Evolutionary conservation across 2,113 vertebrate species (phyloP), one percentile per base, ranked within the genome.

Genomic region (Melanotaenia duboulayi): DNA sequence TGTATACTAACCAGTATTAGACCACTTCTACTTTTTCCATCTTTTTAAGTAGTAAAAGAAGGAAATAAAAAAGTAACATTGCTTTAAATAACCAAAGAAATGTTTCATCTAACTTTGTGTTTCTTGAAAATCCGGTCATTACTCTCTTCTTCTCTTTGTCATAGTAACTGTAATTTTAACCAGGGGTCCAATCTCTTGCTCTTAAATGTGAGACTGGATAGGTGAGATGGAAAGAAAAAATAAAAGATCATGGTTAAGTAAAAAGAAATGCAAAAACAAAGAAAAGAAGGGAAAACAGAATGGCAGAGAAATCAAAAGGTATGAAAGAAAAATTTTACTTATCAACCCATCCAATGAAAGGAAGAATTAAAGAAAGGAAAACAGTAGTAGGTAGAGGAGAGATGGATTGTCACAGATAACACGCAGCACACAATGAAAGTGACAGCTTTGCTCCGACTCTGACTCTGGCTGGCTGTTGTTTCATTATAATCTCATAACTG

Each of bases 401-500:
- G 71, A 65, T 13, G 56, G 56, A 55, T 20, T 74, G 77, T 81
- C 81, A 46, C 58, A 86, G 87, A 90, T 86, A 88, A 82, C 70
- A 87, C 70, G 42, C 42, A 71, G 68, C 62, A 32, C 65, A 89
- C 85, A 87, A 89, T 76, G 82, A 70, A 89, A 83, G 64, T 87
- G 87, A 91, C 87, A 90, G 87, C 65, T 81, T 71, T 72, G 80
- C 88, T 89, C 69, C 23, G 66, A 81, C 81, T 68, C 42, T 73
- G 81, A 86, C 84, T 88, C 81, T 11, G 52, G 50, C 58, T 78
- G 64, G 86, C 81, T 87, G 84, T 88, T 87, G 83, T 88, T 92
- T 90, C 80, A 91, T 90, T 90, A 91, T 85, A 90, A 91, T 81
- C 85, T 90, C 89, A 90, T 90, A 84, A 90, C 86, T 91, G 85